Evolutionary conservation across 2,888 invertebrate genomes (phyloP).

Genomic region (Ferrisia virgata): DNA sequence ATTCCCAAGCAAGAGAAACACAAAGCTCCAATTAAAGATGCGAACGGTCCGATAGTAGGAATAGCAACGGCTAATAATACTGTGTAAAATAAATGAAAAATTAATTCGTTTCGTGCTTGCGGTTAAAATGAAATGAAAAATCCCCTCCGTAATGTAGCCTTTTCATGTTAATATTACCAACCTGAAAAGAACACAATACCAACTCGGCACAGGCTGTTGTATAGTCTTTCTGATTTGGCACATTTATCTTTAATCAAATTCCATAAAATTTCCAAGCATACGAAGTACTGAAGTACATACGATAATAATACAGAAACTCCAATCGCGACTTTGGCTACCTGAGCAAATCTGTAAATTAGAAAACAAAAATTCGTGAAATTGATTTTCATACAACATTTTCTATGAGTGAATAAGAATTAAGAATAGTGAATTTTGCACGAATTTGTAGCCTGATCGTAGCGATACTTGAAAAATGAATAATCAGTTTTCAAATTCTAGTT

Average conservation of each 20-base stretch:
- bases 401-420: too few relatives aligned
- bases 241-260: slow-evolving; percentile 72
- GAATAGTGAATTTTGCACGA: too few relatives aligned
- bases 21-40: slow-evolving; percentile 88
- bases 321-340: slow-evolving; percentile 81
- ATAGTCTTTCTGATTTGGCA: slow-evolving; percentile 57
- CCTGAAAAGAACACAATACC: slow-evolving; percentile 58
- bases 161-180: too few relatives aligned
- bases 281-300: slow-evolving; percentile 94
- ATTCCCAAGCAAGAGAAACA: slow-evolving; percentile 89
- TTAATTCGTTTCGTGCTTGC: not conserved
- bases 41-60: slow-evolving; percentile 83
- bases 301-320: slow-evolving; percentile 89
- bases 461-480: too few relatives aligned
- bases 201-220: slow-evolving; percentile 68
- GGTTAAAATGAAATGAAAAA: not conserved
- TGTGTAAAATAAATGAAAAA: too few relatives aligned
- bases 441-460: too few relatives aligned
- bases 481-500: too few relatives aligned
- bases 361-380: too few relatives aligned
- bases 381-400: too few relatives aligned
- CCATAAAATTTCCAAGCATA: slow-evolving; percentile 91
- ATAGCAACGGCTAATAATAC: slow-evolving; percentile 79
- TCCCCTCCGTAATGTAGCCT: too few relatives aligned
- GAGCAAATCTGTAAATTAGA: slow-evolving; percentile 67